Percentiles rank a stretch among this genome's conserved stretches.
Evolutionary conservation across 2,113 vertebrate species (phyloP).

Genomic region (Indri indri): DNA sequence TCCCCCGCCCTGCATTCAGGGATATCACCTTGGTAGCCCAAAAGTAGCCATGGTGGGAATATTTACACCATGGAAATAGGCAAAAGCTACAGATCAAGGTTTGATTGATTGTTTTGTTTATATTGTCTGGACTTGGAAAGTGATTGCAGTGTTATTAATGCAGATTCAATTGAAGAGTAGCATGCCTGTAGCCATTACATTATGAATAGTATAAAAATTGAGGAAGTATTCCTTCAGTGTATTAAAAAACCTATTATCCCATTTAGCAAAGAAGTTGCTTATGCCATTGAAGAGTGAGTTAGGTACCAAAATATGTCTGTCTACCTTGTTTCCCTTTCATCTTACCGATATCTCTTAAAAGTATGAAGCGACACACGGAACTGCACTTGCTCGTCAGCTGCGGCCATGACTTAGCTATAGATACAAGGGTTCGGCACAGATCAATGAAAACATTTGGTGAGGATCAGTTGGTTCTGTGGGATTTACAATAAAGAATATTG

Average conservation of each 20-base stretch:
- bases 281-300: background rate
- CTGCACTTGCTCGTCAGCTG: background rate
- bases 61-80: background rate
- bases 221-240: background rate
- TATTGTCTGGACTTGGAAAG: background rate
- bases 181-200: background rate
- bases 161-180: background rate
- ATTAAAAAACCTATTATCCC: background rate
- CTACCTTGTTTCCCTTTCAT: background rate
- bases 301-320: background rate
- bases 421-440: background rate
- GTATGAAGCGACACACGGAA: fast-evolving
- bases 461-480: background rate
- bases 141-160: background rate
- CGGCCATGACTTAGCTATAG: background rate
- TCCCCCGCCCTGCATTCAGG: too few relatives aligned
- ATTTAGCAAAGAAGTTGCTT: background rate
- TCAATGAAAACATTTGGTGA: background rate
- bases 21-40: background rate
- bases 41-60: background rate
- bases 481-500: background rate
- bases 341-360: background rate
- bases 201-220: background rate
- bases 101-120: background rate
- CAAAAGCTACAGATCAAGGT: background rate